Conservation (phyloP, 1,140 invertebrate genomes). For the Gryllus bimaculatus region DNA sequence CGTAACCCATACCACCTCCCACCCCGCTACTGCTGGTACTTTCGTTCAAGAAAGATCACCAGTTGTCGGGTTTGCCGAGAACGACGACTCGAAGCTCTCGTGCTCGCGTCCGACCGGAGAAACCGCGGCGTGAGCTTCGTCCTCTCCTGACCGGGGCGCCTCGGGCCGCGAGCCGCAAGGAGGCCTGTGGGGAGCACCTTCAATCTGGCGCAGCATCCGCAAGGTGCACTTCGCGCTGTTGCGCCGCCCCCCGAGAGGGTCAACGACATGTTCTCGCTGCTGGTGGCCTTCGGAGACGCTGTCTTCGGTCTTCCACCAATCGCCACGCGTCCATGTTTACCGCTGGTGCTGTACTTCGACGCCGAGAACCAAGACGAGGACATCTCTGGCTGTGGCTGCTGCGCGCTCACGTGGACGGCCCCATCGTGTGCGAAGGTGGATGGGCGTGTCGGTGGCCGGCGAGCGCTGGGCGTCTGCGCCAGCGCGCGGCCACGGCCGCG, state of each 20-base stretch:
- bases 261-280: not conserved
- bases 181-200: not conserved
- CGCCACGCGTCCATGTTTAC: not conserved
- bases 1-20: no score
- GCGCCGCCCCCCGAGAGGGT: not conserved
- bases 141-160: not conserved
- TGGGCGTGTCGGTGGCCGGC: not conserved
- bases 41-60: not conserved
- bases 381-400: not conserved
- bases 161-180: not conserved
- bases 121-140: not conserved
- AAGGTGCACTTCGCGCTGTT: not conserved
- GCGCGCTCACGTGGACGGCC: not conserved
- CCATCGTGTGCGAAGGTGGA: not conserved
- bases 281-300: not conserved
- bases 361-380: not conserved
- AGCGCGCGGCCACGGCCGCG: not conserved
- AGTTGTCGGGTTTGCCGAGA: not conserved
- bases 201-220: not conserved
- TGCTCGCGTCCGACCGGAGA: not conserved
- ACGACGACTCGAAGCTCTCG: not conserved
- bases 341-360: not conserved
- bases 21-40: not conserved
- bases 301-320: not conserved
- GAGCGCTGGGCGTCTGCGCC: not conserved